Conservation (phyloP, 2,888 invertebrate species). For the Dryadula phaetusa region DNA sequence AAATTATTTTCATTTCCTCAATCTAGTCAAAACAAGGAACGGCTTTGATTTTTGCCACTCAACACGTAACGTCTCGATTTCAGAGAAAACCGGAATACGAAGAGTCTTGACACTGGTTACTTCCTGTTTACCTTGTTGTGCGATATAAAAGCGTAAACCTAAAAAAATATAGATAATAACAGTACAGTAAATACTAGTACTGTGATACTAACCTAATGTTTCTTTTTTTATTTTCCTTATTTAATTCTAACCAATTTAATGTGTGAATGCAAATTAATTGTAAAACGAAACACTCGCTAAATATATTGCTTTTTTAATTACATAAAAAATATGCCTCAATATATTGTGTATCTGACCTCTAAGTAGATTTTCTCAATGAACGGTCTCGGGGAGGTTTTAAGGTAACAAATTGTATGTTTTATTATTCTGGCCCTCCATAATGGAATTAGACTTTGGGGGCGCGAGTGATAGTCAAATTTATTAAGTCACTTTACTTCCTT, state of each 20-base stretch:
- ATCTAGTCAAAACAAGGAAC: too few relatives aligned
- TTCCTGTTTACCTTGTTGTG: too few relatives aligned
- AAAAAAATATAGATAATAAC: too few relatives aligned
- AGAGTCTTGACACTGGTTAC: too few relatives aligned
- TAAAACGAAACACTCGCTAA: not conserved
- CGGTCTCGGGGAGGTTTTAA: constrained; percentile 58
- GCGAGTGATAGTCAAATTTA: constrained; percentile 34
- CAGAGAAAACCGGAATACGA: too few relatives aligned
- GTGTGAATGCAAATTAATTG: not conserved
- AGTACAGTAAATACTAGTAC: too few relatives aligned
- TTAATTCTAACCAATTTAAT: not conserved
- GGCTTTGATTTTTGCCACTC: too few relatives aligned
- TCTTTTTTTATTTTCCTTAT: not conserved
- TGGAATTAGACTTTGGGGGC: constrained; percentile 58
- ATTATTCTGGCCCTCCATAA: constrained; percentile 73
- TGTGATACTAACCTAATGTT: too few relatives aligned
- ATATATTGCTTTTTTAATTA: constrained; percentile 30
- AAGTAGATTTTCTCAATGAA: constrained; percentile 46
- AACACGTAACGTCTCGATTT: too few relatives aligned
- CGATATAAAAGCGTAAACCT: too few relatives aligned
- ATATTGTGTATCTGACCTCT: constrained; percentile 32
- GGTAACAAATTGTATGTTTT: constrained; percentile 75
- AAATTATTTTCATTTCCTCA: too few relatives aligned
- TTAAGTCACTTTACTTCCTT: constrained; percentile 29
- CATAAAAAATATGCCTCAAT: constrained; percentile 30